Evolutionary conservation across 2,888 invertebrate species (phyloP).

Genomic region (Aleiodes leptofemur): DNA sequence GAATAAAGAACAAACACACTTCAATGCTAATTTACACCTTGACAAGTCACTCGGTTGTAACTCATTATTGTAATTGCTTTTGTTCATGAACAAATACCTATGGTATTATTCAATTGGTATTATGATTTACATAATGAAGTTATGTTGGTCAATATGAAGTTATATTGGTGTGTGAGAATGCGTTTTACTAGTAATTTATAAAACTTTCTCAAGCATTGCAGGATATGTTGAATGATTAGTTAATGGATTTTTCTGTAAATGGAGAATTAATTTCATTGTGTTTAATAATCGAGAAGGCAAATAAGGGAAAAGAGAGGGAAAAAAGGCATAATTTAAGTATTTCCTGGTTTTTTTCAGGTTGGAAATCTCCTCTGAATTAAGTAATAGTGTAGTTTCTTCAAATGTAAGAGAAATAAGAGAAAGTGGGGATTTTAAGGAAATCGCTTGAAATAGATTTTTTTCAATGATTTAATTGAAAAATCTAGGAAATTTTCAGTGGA

Average conservation of each 20-base stretch:
- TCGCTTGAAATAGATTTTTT: too few relatives aligned
- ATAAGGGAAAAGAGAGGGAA: background rate
- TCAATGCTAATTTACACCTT: slow-evolving; percentile 11
- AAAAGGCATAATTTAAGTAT: background rate
- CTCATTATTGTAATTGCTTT: slow-evolving; percentile 24
- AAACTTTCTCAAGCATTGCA: too few relatives aligned
- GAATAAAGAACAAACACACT: slow-evolving; percentile 7
- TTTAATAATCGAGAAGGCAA: slow-evolving; percentile 23
- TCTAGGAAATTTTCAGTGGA: too few relatives aligned
- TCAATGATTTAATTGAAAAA: too few relatives aligned
- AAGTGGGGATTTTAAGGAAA: too few relatives aligned
- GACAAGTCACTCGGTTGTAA: background rate
- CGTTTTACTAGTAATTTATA: too few relatives aligned
- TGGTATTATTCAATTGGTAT: slow-evolving; percentile 16
- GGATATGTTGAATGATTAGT: too few relatives aligned
- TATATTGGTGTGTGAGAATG: too few relatives aligned
- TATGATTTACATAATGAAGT: slow-evolving; percentile 22
- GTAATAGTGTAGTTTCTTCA: too few relatives aligned
- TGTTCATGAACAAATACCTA: background rate
- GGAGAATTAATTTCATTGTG: too few relatives aligned
- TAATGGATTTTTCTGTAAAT: too few relatives aligned
- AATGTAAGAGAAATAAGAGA: too few relatives aligned
- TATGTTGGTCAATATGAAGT: background rate
- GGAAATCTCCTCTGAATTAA: background rate
- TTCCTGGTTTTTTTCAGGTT: background rate